Conservation (phyloP, 2,888 invertebrate genomes). For the Carcina quercana region DNA sequence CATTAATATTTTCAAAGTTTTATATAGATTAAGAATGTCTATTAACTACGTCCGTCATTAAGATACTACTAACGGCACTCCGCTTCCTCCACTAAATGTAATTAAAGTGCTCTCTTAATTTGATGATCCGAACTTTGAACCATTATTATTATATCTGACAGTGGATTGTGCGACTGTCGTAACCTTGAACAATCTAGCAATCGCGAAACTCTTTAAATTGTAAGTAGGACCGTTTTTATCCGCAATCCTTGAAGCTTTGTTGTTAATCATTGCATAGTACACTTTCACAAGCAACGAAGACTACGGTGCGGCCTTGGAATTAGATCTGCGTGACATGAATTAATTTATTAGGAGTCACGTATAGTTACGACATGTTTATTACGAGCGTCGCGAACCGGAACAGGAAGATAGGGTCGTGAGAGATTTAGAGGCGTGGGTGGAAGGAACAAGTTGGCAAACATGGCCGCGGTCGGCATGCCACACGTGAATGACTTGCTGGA, state of each 20-base stretch:
- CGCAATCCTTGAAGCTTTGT: conserved; percentile 23
- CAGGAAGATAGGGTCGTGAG: conserved; percentile 40
- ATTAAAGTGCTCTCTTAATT: no score
- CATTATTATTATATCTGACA: no score
- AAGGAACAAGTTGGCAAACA: conserved; percentile 31
- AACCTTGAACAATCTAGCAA: conserved; percentile 9
- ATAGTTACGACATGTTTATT: conserved; percentile 24
- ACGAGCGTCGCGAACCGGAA: conserved; percentile 40
- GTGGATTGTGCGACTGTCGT: conserved; percentile 4
- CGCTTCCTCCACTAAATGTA: no score
- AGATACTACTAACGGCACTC: no score
- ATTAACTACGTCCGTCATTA: no score
- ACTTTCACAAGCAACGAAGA: conserved; percentile 27
- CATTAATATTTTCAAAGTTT: no score
- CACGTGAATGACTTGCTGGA: conserved; percentile 48
- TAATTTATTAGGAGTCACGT: conserved; percentile 25
- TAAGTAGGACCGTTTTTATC: conserved; percentile 17
- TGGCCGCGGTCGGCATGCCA: conserved; percentile 20
- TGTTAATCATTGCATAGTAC: conserved; percentile 26
- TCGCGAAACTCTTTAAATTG: conserved; percentile 5
- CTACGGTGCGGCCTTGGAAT: conserved; percentile 20
- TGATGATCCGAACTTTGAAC: no score
- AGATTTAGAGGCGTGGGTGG: conserved; percentile 31
- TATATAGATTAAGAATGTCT: no score
- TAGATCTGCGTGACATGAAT: conserved; percentile 25